A percentile compares a stretch with the other conserved stretches of the same genome.
Evolutionary conservation across 2,888 invertebrate genomes (phyloP).

Genomic region (Polyommatus icarus): DNA sequence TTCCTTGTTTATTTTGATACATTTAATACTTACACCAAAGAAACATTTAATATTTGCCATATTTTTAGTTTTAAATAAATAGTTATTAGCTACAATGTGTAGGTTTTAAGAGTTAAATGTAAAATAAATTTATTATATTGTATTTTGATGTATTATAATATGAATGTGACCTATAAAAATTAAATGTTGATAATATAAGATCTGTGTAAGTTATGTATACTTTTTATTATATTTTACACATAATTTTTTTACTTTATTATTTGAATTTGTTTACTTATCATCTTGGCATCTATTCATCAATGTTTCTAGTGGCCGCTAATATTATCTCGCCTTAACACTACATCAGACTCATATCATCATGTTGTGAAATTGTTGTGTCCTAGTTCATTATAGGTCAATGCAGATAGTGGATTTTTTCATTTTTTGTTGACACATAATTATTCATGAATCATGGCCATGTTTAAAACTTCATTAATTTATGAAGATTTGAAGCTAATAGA

Average conservation of each 20-base stretch:
- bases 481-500: background rate
- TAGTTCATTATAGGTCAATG: background rate
- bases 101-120: background rate
- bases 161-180: background rate
- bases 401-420: background rate
- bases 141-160: background rate
- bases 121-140: background rate
- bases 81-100: background rate
- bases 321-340: background rate
- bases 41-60: background rate
- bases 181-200: background rate
- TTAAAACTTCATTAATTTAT: background rate
- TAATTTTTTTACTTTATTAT: no score
- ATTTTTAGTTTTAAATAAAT: background rate
- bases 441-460: background rate
- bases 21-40: background rate
- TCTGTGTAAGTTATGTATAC: background rate
- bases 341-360: background rate
- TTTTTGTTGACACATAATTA: background rate
- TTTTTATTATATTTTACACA: background rate
- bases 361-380: background rate
- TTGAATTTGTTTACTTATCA: no score
- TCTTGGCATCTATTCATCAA: background rate
- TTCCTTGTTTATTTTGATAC: background rate
- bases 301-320: background rate